A percentile compares a stretch with the other conserved stretches of the same genome.
These are phyloP conservation scores for Lindbergichthys nudifrons DNA, from an alignment of 2,797 vertebrate genomes.

Conservation along the genomic window DNA sequence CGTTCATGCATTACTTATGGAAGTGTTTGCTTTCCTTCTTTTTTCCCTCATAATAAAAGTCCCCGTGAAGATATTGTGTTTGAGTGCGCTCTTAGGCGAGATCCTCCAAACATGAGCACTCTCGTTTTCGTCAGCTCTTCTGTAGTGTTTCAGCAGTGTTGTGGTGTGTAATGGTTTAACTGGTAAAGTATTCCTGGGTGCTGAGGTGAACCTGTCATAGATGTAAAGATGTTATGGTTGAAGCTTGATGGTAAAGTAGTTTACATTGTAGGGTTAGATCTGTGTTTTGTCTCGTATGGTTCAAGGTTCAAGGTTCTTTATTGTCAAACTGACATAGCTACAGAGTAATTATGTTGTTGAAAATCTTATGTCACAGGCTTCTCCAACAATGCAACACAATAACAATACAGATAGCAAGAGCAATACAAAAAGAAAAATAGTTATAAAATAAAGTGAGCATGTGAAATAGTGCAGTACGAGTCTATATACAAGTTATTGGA, in stretches of 20 bases:
- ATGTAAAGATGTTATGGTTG: neutral
- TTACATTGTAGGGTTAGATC: neutral
- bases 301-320: too few species aligned
- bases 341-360: too few species aligned
- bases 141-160: conserved; percentile 5
- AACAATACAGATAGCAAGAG: too few species aligned
- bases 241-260: neutral
- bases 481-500: too few species aligned
- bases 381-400: too few species aligned
- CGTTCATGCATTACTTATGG: conserved; percentile 85
- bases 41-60: conserved; percentile 31
- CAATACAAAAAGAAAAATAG: too few species aligned
- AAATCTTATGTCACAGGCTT: too few species aligned
- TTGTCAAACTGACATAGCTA: too few species aligned
- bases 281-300: neutral
- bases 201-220: neutral
- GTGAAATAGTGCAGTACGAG: too few species aligned
- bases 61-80: conserved; percentile 31
- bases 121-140: conserved; percentile 4
- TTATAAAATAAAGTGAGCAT: too few species aligned
- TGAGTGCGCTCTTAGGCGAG: conserved; percentile 35
- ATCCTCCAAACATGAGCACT: conserved; percentile 42
- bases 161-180: neutral
- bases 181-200: neutral
- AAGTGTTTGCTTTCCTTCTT: conserved; percentile 74